Conservation (phyloP, 2,888 invertebrate genomes). For the Slavum lentiscoides region DNA sequence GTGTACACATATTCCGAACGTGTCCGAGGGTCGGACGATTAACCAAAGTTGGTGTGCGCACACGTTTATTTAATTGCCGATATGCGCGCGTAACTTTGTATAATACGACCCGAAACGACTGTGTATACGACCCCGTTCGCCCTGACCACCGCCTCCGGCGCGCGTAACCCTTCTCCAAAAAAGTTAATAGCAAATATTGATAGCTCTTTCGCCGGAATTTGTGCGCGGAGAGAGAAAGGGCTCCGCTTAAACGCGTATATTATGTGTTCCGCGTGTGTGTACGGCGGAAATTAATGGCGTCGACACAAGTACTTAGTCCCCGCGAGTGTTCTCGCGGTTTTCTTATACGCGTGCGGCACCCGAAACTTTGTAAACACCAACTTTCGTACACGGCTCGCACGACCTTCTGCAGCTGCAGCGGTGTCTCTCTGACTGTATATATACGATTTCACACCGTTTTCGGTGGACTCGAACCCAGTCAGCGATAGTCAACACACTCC, state of each 20-base stretch:
- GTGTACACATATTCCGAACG: conserved; percentile 8
- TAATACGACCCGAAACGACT: conserved; percentile 7
- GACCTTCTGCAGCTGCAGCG: not conserved
- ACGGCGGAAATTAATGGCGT: conserved; percentile 36
- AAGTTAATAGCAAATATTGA: conserved; percentile 51
- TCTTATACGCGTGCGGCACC: not conserved
- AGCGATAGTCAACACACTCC: too few relatives aligned
- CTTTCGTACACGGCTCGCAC: conserved; percentile 20
- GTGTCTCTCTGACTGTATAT: not conserved
- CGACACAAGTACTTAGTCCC: conserved; percentile 39
- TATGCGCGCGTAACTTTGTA: conserved; percentile 23
- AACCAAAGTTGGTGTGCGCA: conserved; percentile 18
- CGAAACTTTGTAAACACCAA: conserved; percentile 25
- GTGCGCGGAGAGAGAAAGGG: too few relatives aligned
- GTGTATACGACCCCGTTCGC: too few relatives aligned
- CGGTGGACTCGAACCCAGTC: too few relatives aligned
- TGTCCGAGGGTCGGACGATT: conserved; percentile 10
- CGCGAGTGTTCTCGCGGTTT: conserved; percentile 25
- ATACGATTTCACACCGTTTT: conserved; percentile 9
- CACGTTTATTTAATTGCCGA: conserved; percentile 51
- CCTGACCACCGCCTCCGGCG: not conserved
- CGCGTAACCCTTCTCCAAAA: not conserved
- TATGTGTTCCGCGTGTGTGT: not conserved
- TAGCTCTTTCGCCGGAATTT: conserved; percentile 42
- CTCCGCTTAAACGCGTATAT: not conserved